Percentiles rank a stretch among this genome's conserved stretches.
phyloP scores from a whole-genome alignment of 2,113 vertebrate genomes.

The Entelurus aequoreus region DNA sequence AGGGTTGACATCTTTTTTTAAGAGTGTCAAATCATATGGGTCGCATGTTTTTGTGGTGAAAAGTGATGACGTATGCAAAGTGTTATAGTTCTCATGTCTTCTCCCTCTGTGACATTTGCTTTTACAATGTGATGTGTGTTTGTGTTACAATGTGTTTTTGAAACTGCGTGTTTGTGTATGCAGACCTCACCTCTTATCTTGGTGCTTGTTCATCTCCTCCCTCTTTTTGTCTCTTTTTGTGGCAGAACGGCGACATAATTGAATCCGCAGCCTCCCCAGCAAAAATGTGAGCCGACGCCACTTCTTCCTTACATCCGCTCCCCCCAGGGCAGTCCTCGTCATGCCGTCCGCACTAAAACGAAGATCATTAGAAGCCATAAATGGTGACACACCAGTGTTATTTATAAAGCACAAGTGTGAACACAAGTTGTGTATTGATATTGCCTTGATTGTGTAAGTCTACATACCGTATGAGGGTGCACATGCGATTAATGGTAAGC shows the following conservation, averaged over 20 bases:
- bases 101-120: not conserved
- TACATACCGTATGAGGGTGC: not conserved
- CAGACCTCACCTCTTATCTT: too few relatives aligned
- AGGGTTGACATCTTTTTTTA: too few relatives aligned
- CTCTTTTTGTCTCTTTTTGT: conserved; percentile 15
- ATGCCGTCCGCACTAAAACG: not conserved
- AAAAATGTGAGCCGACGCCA: conserved; percentile 28
- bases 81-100: too few relatives aligned
- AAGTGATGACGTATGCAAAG: too few relatives aligned
- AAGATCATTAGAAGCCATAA: not conserved
- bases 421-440: not conserved
- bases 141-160: not conserved
- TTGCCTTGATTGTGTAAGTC: not conserved
- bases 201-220: conserved; percentile 4
- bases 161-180: not conserved
- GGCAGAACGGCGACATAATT: conserved; percentile 46
- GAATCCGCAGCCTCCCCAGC: conserved; percentile 32
- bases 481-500: not conserved
- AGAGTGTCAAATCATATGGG: too few relatives aligned
- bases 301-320: not conserved
- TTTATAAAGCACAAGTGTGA: conserved; percentile 3
- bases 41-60: too few relatives aligned
- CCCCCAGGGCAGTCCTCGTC: not conserved
- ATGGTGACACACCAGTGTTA: not conserved
- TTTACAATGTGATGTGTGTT: conserved; percentile 6